phyloP scores from a whole-genome alignment of 2,113 vertebrate species.

The Oophaga pumilio region DNA sequence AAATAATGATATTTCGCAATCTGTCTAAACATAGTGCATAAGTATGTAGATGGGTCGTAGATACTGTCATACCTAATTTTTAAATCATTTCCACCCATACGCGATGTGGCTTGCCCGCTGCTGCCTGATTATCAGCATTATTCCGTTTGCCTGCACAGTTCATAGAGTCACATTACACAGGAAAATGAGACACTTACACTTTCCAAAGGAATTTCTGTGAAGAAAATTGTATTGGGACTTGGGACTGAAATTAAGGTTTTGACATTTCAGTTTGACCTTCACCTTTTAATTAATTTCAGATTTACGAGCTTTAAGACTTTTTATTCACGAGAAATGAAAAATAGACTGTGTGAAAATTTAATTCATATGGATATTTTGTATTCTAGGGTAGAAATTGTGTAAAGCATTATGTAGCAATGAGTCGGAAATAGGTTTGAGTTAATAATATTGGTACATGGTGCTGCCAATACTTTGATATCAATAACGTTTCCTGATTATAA shows the following conservation, averaged over 20 bases:
- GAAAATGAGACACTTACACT: not conserved
- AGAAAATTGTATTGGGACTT: constrained; percentile 17
- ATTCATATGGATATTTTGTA: not conserved
- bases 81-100: not conserved
- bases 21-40: not conserved
- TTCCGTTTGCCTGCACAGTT: not conserved
- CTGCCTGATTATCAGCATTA: constrained; percentile 12
- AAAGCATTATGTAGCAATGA: not conserved
- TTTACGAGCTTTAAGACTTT: not conserved
- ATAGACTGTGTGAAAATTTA: not conserved
- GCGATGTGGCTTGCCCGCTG: not conserved
- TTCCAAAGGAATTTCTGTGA: not conserved
- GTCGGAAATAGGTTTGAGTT: not conserved
- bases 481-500: too few species aligned
- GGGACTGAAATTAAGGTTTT: constrained; percentile 17
- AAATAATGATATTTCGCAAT: constrained; percentile 6
- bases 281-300: constrained; percentile 12
- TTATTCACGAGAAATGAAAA: not conserved
- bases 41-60: not conserved
- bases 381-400: not conserved
- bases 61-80: not conserved
- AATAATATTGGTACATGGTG: not conserved
- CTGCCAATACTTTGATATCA: not conserved
- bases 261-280: constrained; percentile 21
- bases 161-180: not conserved